These are phyloP conservation scores for Neodiprion pinetum DNA, from an alignment of 1,140 invertebrate genomes.

Conservation along the genomic window DNA sequence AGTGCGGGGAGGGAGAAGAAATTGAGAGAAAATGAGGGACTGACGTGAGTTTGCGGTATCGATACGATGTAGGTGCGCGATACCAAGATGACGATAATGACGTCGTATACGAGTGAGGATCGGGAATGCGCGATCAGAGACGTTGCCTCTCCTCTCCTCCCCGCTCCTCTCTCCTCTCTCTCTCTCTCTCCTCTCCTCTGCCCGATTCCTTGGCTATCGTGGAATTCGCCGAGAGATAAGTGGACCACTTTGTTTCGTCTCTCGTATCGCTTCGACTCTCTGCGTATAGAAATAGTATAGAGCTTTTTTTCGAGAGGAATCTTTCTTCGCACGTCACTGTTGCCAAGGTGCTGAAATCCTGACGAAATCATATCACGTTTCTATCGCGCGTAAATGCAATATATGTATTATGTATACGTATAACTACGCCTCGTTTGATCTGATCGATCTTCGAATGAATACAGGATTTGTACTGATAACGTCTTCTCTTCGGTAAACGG, in stretches of 20 bases:
- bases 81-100: constrained; percentile 10
- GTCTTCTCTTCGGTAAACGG: no score
- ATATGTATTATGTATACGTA: no score
- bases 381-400: no score
- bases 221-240: background rate
- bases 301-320: background rate
- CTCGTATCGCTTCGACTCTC: constrained; percentile 18
- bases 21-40: constrained; percentile 30
- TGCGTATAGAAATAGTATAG: background rate
- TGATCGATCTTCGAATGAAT: no score
- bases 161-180: background rate
- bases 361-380: no score
- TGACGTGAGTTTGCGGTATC: constrained; percentile 31
- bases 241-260: constrained; percentile 32
- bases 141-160: constrained; percentile 13
- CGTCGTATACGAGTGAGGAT: no score
- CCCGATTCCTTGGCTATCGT: constrained; percentile 9
- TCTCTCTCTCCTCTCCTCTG: constrained; percentile 6
- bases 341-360: no score
- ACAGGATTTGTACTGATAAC: no score
- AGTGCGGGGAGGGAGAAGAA: background rate
- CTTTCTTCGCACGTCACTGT: no score
- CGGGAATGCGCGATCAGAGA: background rate
- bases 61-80: constrained; percentile 36
- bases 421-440: no score